These are phyloP conservation scores for Ganaspis brasiliensis DNA, from an alignment of 2,888 invertebrate species.

Conservation along the genomic window DNA sequence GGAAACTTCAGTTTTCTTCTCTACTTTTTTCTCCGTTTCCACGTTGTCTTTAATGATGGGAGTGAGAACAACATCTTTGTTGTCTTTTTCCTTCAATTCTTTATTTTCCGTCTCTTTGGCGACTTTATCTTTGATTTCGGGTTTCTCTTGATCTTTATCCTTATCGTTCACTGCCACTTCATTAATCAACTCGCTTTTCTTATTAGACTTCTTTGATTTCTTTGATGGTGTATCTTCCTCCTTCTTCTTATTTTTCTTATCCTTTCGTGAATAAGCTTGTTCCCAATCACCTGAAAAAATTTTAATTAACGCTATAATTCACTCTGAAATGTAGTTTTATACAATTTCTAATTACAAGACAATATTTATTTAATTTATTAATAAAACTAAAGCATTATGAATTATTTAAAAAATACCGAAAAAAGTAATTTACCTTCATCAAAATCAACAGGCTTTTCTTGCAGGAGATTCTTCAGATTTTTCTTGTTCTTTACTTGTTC, in stretches of 20 bases:
- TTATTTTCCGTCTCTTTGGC: constrained; percentile 82
- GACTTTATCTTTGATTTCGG: constrained; percentile 80
- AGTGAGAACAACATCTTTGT: constrained; percentile 75
- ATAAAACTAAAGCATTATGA: too few relatives aligned
- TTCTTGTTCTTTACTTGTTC: constrained; percentile 84
- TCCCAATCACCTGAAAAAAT: constrained; percentile 85
- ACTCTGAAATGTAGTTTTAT: too few relatives aligned
- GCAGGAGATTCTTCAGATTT: constrained; percentile 83
- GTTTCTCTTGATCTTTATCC: constrained; percentile 78
- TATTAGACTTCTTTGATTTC: constrained; percentile 82
- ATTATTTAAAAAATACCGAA: constrained; percentile 20
- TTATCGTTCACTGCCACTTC: constrained; percentile 77
- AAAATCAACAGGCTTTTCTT: constrained; percentile 87
- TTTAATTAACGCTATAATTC: background rate
- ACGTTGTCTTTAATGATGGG: constrained; percentile 71
- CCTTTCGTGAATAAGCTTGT: constrained; percentile 85
- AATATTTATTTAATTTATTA: too few relatives aligned
- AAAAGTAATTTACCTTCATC: constrained; percentile 83
- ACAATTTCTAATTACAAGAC: too few relatives aligned
- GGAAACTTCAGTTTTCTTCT: constrained; percentile 67
- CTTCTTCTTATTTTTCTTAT: constrained; percentile 87
- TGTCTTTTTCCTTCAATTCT: constrained; percentile 80
- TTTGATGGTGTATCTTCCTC: constrained; percentile 82
- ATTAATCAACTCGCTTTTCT: constrained; percentile 81
- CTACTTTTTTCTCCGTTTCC: constrained; percentile 65